phyloP scores from a whole-genome alignment of 2,797 vertebrate species.

The Ctenochaetus hawaiiensis region DNA sequence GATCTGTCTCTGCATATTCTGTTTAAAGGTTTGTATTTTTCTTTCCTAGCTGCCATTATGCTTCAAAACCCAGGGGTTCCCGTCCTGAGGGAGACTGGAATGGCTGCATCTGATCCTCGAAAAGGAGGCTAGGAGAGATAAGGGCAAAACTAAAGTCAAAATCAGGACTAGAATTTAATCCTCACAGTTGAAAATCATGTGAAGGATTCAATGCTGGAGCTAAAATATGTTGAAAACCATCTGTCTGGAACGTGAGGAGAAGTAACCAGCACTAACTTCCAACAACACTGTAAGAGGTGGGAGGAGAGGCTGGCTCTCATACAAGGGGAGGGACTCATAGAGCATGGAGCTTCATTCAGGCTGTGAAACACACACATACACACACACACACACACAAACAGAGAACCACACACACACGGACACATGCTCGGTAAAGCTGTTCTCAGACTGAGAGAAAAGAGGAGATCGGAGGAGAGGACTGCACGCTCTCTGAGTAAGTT shows the following conservation, averaged over 20 bases:
- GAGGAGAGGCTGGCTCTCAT: slow-evolving; percentile 74
- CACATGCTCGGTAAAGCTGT: slow-evolving; percentile 56
- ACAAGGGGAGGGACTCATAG: slow-evolving; percentile 77
- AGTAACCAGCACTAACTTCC: slow-evolving; percentile 36
- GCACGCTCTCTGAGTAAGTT: slow-evolving; percentile 70
- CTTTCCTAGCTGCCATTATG: slow-evolving; percentile 18
- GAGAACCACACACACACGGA: slow-evolving; percentile 28
- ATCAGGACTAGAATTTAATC: not conserved
- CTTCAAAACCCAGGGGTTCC: slow-evolving; percentile 21
- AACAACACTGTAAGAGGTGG: slow-evolving; percentile 69
- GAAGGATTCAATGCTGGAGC: not conserved
- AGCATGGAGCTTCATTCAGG: slow-evolving; percentile 81
- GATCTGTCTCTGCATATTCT: slow-evolving; percentile 3
- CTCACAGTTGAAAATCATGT: not conserved
- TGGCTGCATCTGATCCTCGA: slow-evolving; percentile 53
- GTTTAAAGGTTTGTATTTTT: slow-evolving; percentile 25
- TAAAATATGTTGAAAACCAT: slow-evolving; percentile 23
- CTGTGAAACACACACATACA: slow-evolving; percentile 66
- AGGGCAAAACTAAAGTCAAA: slow-evolving; percentile 11
- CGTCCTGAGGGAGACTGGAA: slow-evolving; percentile 34
- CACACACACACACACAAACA: slow-evolving; percentile 48
- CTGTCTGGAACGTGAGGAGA: slow-evolving; percentile 35
- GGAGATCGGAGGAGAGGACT: slow-evolving; percentile 62
- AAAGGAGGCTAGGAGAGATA: slow-evolving; percentile 39
- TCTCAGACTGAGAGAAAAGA: slow-evolving; percentile 69